Base-by-base conservation (phyloP, 2,113 vertebrate genomes). In the Myrmophylax atrothorax region DNA sequence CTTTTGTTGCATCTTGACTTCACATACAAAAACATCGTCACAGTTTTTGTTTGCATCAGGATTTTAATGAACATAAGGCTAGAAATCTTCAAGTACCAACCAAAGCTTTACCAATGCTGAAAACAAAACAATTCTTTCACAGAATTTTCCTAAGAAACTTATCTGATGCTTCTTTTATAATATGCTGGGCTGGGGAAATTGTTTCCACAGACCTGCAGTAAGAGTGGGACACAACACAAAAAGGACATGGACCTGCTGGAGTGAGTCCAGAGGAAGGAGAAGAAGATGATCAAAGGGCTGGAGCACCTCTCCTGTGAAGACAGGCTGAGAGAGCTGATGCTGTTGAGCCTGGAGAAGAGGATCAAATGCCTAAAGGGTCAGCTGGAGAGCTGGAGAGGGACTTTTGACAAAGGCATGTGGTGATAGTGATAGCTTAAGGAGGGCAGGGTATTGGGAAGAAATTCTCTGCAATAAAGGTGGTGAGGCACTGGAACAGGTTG, bases 61-160 rank as follows among this genome's bases (percentile, higher is more conserved):
- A 77, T 74, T 87, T 74, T 3, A 2, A 35, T 20, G 28, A 22
- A 19, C 0, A 0, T 23, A 68, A 68, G 6, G 23, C 35, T 55
- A 77, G 20, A 87, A 94, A 52, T 4, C 16, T 28, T 42, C 50
- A 74, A n/a, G 33, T 10, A 80, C 10, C 42, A 70, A 46, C 31
- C n/a, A 85, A 68, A 87, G 79, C 26, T 46, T 83, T 28, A 78
- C 20, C 49, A 53, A 10, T 20, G 42, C 25, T 92, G 53, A 53
- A 85, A 94, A 38, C 9, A 87, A 94, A 94, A 31, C 4, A 35
- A 68, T 66, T 80, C 15, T 63, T 73, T 74, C 56, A 59, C 10
- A 47, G 26, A 22, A 25, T 64, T 83, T 84, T 80, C 16, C 15
- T 40, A 49, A 47, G 35, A 74, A 87, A 90, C 4, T 76, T 76